Base-by-base conservation (phyloP, 2,797 vertebrate species). In the Brachyrhaphis roseni region DNA sequence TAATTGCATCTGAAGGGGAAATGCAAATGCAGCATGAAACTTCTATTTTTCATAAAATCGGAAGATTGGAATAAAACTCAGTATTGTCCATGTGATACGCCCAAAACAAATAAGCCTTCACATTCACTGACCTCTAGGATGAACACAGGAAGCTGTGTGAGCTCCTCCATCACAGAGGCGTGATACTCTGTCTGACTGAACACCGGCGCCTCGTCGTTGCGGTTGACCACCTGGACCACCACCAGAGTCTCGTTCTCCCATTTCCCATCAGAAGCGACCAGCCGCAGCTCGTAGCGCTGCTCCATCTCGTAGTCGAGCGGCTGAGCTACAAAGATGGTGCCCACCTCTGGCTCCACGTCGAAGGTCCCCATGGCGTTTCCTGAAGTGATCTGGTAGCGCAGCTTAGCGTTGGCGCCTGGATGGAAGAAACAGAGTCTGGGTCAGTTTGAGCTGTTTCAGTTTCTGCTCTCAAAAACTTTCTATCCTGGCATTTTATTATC, bases 191-290 rank as follows among this genome's bases (percentile, higher is more conserved):
- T 96, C 88, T 95, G 95, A 80, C 94, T 93, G 89, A 98, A 98
- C 39, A 97, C 90, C 5, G 97, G 97, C 6, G 96, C 96, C 92
- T 98, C 97, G 0, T 98, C 97, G 11, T 98, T 98, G 84, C 94
- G 95, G 88, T 98, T 98, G 75, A 96, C 86, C 77, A 98, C 94
- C 80, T 86, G 93, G 51, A 97, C 95, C 77, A 95, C 82, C 75
- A 98, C 91, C 81, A 95, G 89, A 7, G 97, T 97, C 84, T 97
- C 95, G 75, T 97, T 97, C 92, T 98, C 97, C 97, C 97, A 98
- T 87, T 97, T 97, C 51, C 97, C 97, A 80, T 98, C 97, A 0
- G 97, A 98, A 4, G 96, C 97, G 46, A 97, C 96, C 90, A 98
- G 94, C 12, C 88, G 89, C 18, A 98, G 95, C 85, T 97, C 95